phyloP scores from a whole-genome alignment of 92 coral and sea anemone species.

The Epizoanthus scotinus region DNA sequence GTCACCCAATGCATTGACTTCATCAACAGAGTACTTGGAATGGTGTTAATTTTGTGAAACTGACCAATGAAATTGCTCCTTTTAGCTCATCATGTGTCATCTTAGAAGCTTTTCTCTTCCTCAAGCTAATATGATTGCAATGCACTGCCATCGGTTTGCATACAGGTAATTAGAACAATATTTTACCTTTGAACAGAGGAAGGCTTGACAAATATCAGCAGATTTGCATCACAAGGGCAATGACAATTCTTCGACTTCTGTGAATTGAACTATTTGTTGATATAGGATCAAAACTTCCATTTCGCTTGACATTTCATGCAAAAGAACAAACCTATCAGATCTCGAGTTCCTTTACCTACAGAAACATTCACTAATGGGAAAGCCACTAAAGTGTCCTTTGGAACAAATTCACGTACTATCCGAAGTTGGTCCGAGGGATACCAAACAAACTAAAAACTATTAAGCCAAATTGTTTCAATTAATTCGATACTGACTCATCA shows the following conservation, averaged over 20 bases:
- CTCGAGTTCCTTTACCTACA: slow-evolving; percentile 15
- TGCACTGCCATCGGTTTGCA: slow-evolving; percentile 25
- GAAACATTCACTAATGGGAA: slow-evolving; percentile 40
- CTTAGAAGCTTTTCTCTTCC: slow-evolving; percentile 6
- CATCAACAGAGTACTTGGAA: slow-evolving; percentile 23
- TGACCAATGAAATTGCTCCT: slow-evolving; percentile 22
- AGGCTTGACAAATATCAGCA: slow-evolving; percentile 19
- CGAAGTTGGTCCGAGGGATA: slow-evolving; percentile 24
- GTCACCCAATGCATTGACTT: slow-evolving; percentile 19
- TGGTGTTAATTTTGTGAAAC: slow-evolving; percentile 31
- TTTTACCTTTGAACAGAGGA: slow-evolving; percentile 8
- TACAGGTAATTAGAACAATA: slow-evolving; percentile 36
- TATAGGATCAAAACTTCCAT: slow-evolving; percentile 10
- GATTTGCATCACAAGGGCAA: slow-evolving; percentile 29
- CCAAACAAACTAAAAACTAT: slow-evolving; percentile 37
- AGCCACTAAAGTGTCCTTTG: slow-evolving; percentile 19
- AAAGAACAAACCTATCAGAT: neutral
- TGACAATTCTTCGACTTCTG: slow-evolving; percentile 17
- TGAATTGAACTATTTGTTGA: slow-evolving; percentile 19
- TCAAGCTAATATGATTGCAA: slow-evolving; percentile 22
- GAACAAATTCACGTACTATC: slow-evolving; percentile 29
- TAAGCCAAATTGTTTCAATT: slow-evolving; percentile 32
- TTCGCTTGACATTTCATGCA: slow-evolving; percentile 27
- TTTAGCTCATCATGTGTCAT: slow-evolving; percentile 34
- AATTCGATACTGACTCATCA: slow-evolving; percentile 53